Evolutionary conservation across 2,113 vertebrate species (phyloP).

Genomic region (Amphiprion ocellaris): DNA sequence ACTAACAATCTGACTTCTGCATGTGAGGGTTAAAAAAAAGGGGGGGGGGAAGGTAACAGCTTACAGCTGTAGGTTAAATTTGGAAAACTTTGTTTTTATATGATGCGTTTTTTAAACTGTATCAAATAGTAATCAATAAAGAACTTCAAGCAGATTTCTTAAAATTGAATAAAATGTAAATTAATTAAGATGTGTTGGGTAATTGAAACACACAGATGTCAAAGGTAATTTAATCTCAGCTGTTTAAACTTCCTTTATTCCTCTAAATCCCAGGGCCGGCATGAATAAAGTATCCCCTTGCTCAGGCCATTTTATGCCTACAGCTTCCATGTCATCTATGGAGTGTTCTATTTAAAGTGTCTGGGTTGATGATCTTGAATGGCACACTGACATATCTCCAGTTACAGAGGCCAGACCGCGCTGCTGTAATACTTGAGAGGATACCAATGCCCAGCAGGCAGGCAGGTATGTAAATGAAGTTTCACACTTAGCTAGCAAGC

Average conservation of each 20-base stretch:
- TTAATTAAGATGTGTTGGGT: no score
- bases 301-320: constrained; percentile 59
- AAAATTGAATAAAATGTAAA: no score
- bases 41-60: no score
- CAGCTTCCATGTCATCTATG: constrained; percentile 57
- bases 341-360: constrained; percentile 77
- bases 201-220: neutral
- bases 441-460: constrained; percentile 31
- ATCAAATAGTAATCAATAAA: no score
- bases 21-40: no score
- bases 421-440: constrained; percentile 31
- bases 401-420: constrained; percentile 72
- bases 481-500: constrained; percentile 54
- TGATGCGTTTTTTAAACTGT: no score
- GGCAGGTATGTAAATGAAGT: constrained; percentile 55
- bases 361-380: constrained; percentile 67
- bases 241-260: neutral
- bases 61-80: no score
- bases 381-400: constrained; percentile 78
- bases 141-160: no score
- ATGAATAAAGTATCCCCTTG: constrained; percentile 22
- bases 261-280: neutral
- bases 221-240: constrained; percentile 27
- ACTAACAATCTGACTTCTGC: no score
- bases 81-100: no score